phyloP scores from a whole-genome alignment of 2,888 invertebrate genomes.

The Harpalus rubripes region DNA sequence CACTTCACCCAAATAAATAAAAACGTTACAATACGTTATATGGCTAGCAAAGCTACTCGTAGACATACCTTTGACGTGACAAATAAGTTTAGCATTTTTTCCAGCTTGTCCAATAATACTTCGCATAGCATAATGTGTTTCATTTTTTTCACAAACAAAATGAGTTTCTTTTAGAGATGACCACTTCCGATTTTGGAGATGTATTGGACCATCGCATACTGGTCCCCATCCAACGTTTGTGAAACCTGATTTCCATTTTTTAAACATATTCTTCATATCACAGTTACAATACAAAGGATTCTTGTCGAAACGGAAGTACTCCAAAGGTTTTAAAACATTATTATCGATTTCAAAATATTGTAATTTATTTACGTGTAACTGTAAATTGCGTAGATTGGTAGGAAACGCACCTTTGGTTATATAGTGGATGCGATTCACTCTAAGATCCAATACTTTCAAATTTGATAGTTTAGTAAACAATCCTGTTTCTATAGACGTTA shows the following conservation, averaged over 20 bases:
- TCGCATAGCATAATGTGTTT: too few relatives aligned
- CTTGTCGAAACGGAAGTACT: background rate
- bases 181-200: background rate
- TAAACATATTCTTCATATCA: background rate
- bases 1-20: too few relatives aligned
- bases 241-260: background rate
- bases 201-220: background rate
- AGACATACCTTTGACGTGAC: too few relatives aligned
- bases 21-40: too few relatives aligned
- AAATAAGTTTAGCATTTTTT: too few relatives aligned
- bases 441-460: background rate
- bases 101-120: too few relatives aligned
- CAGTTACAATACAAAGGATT: background rate
- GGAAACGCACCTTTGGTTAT: background rate
- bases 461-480: background rate
- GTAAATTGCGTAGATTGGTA: background rate
- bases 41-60: too few relatives aligned
- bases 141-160: too few relatives aligned
- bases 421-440: background rate
- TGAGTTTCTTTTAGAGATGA: too few relatives aligned
- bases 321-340: background rate
- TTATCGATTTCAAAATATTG: background rate
- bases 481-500: background rate
- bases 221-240: background rate
- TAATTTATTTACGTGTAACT: background rate